Evolutionary conservation across 2,113 vertebrate genomes (phyloP).

Genomic region (Formicarius rufipectus): DNA sequence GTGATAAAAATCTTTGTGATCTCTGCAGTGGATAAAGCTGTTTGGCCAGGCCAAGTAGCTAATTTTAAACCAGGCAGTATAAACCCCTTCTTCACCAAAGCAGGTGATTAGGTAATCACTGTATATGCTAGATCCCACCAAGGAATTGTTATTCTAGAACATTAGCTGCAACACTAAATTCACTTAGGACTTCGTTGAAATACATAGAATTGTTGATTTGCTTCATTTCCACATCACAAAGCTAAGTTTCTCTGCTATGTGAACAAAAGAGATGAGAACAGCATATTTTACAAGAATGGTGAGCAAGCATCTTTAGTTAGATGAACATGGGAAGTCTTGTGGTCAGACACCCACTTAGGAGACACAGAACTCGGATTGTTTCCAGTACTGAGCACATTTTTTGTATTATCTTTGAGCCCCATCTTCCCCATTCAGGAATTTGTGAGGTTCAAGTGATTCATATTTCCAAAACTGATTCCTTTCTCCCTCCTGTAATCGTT

Average conservation of each 20-base stretch:
- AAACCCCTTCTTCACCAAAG: neutral
- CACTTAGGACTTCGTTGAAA: neutral
- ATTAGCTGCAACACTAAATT: neutral
- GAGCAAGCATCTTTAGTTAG: neutral
- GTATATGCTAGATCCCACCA: neutral
- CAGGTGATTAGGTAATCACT: neutral
- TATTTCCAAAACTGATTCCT: neutral
- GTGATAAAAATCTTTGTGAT: neutral
- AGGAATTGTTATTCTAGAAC: neutral
- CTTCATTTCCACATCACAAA: neutral
- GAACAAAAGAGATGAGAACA: neutral
- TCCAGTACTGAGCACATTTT: neutral
- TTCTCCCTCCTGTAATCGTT: neutral
- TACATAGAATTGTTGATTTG: neutral
- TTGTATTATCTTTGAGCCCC: neutral
- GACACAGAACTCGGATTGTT: neutral
- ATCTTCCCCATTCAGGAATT: neutral
- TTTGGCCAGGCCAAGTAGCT: neutral
- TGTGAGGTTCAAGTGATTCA: neutral
- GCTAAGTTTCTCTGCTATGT: neutral
- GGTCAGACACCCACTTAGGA: neutral
- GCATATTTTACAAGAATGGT: neutral
- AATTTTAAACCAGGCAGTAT: neutral
- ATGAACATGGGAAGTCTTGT: neutral
- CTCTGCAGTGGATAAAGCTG: neutral